Evolutionary conservation across 2,113 vertebrate genomes (phyloP), one percentile per base, ranked within the genome.

Genomic region (Lonchura striata): DNA sequence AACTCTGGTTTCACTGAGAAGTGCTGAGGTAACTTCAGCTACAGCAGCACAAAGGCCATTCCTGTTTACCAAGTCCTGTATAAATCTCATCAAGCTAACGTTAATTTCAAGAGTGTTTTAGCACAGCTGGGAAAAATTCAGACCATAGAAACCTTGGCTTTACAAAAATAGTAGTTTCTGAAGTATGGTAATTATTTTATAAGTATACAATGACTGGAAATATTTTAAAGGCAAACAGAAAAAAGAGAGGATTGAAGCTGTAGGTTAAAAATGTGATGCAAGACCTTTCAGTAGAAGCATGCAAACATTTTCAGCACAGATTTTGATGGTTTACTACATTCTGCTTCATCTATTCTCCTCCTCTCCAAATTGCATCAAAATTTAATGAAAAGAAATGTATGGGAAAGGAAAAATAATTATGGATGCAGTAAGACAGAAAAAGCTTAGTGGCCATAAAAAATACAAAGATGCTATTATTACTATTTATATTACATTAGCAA

Each of bases 181-280:
- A 97, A 96, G 94, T 65, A 86, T 65, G 69, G 72, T 90, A 86
- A 97, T 96, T 93, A 96, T 95, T 97, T 94, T 86, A 88, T 95
- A 97, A 92, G 80, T 72, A 61, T 88, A 95, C 90, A 96, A 93
- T 96, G 61, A 81, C 77, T 82, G 88, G 64, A 95, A 95, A 93
- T 93, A 90, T 64, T 92, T 70, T 78, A 82, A 96, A 94, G 52
- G 80, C 76, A 96, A 96, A 88, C 72, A 96, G 92, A 96, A 96
- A 82, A 49, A 82, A 63, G 77, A 82, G 82, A 79, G 64, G 64
- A 83, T 95, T 86, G 85, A 88, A 85, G 57, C 49, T 86, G 72
- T 78, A 69, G 37, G 53, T 94, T 94, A 88, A 93, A 90, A 88
- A 41, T 53, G 72, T 90, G 64, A 79, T 88, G 47, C 49, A 52